Base-by-base conservation (phyloP, 2,888 invertebrate species). In the Drosophila vallismaia region DNA sequence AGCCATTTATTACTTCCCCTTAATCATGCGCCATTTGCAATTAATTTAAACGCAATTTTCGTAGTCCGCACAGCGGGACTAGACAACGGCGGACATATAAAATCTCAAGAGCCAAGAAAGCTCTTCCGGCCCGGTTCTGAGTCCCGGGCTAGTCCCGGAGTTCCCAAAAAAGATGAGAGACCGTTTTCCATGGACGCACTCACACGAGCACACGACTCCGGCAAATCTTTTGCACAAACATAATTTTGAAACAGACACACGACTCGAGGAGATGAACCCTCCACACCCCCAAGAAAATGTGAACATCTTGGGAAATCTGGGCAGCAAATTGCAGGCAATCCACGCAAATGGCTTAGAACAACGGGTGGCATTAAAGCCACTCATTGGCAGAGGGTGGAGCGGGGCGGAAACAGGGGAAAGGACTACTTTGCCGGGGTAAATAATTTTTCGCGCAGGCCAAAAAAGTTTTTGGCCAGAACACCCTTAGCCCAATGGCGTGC, bases 271-370 rank as follows among this genome's bases (percentile, higher is more conserved):
- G 58, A 55, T 51, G 56, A 64, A 46, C 54, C 48, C 40, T 40
- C 54, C 26, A 31, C 54, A 38, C 38, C 45, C 38, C 51, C 50
- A 19, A 51, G n/a, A 44, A 48, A 52, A 51, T 29, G 33, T 56
- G 59, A 71, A 67, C 76, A 74, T 84, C 87, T 87, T 74, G 70
- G 70, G 70, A 86, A 83, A 88, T 83, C 88, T 88, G 80, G 71
- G 77, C 80, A 86, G 89, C 89, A 89, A 90, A 90, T 89, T 89
- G 86, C 89, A 79, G 88, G 86, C 90, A 89, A 90, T 89, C 87
- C 86, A 88, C 89, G 78, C 79, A 83, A 89, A 89, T 89, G 84
- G 85, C 85, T 83, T 86, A 75, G 85, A 87, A 89, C 89, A 81
- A 89, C 89, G 89, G 90, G 89, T 88, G 89, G 89, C 81, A 86